Percentiles rank a stretch among this genome's conserved stretches.
Evolutionary conservation across 2,888 invertebrate genomes (phyloP).

Genomic region (Melipona beecheii): DNA sequence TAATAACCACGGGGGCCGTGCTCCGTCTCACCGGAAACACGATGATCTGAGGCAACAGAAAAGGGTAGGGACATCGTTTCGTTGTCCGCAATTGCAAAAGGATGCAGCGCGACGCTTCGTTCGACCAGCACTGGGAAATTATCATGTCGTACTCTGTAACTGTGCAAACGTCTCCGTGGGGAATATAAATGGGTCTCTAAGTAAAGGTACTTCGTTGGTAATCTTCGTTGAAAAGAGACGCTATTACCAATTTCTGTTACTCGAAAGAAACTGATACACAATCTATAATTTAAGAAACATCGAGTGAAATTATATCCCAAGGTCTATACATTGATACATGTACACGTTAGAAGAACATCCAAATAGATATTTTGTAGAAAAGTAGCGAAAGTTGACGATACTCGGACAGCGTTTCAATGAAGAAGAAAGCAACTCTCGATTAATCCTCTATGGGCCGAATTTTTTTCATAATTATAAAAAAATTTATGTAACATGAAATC

Average conservation of each 20-base stretch:
- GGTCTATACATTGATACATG: too few relatives aligned
- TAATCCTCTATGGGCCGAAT: too few relatives aligned
- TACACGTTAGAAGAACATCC: too few relatives aligned
- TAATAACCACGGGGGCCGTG: slow-evolving; percentile 20
- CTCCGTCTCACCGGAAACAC: slow-evolving; percentile 33
- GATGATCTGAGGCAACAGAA: slow-evolving; percentile 1
- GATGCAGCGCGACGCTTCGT: not conserved
- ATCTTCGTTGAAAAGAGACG: not conserved
- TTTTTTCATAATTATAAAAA: too few relatives aligned
- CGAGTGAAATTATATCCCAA: too few relatives aligned
- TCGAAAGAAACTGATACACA: not conserved
- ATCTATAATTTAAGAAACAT: too few relatives aligned
- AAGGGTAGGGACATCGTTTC: not conserved
- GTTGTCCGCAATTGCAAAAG: not conserved
- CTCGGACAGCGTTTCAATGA: too few relatives aligned
- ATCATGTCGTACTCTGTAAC: not conserved
- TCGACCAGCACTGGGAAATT: not conserved
- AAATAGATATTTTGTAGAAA: too few relatives aligned
- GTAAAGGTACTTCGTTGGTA: not conserved
- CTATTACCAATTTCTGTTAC: not conserved
- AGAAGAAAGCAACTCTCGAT: too few relatives aligned
- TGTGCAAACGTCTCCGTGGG: not conserved
- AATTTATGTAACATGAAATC: too few relatives aligned
- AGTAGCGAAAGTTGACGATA: too few relatives aligned
- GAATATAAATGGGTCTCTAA: not conserved